Percentiles rank a stretch among this genome's conserved stretches.
phyloP scores from a whole-genome alignment of 1,140 invertebrate genomes.

The Paraescarpia echinospica region DNA sequence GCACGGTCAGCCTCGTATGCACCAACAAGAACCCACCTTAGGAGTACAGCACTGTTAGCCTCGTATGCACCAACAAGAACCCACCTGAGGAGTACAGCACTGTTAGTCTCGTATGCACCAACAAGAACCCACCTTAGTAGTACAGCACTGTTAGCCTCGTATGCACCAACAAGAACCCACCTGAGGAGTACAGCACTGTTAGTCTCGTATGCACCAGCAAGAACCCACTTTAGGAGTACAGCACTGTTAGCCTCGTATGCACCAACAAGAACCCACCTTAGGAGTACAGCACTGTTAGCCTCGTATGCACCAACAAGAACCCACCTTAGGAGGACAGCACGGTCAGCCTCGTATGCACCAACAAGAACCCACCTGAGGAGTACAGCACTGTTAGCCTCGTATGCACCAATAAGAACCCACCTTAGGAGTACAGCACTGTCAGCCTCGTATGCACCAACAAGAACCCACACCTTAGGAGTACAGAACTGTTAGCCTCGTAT shows the following conservation, averaged over 20 bases:
- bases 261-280: slow-evolving; percentile 62
- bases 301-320: slow-evolving; percentile 52
- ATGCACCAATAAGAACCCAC: slow-evolving; percentile 54
- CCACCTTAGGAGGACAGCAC: slow-evolving; percentile 60
- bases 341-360: slow-evolving; percentile 50
- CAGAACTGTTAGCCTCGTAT: slow-evolving; percentile 46
- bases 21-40: slow-evolving; percentile 62
- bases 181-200: slow-evolving; percentile 60
- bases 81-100: slow-evolving; percentile 60
- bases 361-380: slow-evolving; percentile 61
- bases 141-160: slow-evolving; percentile 47
- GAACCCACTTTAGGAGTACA: slow-evolving; percentile 60
- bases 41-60: slow-evolving; percentile 45
- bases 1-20: slow-evolving; percentile 48
- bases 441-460: slow-evolving; percentile 51
- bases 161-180: slow-evolving; percentile 54
- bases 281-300: slow-evolving; percentile 45
- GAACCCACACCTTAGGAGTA: slow-evolving; percentile 61
- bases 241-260: slow-evolving; percentile 48
- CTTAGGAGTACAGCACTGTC: slow-evolving; percentile 60
- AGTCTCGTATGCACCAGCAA: slow-evolving; percentile 51
- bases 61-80: slow-evolving; percentile 52
- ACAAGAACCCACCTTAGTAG: slow-evolving; percentile 61
- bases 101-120: slow-evolving; percentile 50
- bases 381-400: slow-evolving; percentile 47